These are phyloP conservation scores for Nerophis lumbriciformis DNA, from an alignment of 2,113 vertebrate species.

Conservation along the genomic window DNA sequence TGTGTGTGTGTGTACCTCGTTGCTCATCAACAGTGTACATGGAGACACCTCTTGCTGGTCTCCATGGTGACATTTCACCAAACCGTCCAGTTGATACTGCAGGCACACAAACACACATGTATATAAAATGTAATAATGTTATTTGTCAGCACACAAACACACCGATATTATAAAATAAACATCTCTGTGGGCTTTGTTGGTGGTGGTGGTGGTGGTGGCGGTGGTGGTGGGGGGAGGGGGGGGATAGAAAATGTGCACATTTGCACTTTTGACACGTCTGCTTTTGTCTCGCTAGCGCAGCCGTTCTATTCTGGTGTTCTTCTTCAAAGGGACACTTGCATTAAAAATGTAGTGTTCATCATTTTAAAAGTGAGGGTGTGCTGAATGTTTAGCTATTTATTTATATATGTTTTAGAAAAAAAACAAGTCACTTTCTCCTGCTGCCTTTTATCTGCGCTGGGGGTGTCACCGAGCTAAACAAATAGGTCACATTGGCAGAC, in stretches of 20 bases:
- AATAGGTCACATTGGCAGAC: slow-evolving; percentile 1
- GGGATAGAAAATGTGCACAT: slow-evolving; percentile 31
- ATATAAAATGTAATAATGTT: neutral
- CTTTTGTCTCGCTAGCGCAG: slow-evolving; percentile 33
- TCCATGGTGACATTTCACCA: slow-evolving; percentile 6
- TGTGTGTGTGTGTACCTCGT: neutral
- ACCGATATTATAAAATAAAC: too few species aligned
- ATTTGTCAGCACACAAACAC: too few species aligned
- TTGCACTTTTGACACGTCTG: slow-evolving; percentile 22
- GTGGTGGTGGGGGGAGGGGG: too few species aligned
- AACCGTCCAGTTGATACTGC: neutral
- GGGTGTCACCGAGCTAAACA: neutral
- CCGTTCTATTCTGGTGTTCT: slow-evolving; percentile 34
- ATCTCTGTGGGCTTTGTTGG: neutral
- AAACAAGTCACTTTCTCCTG: neutral
- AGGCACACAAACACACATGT: neutral
- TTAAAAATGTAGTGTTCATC: slow-evolving; percentile 44
- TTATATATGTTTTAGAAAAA: neutral
- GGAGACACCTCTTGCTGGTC: neutral
- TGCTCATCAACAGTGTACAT: neutral
- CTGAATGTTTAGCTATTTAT: slow-evolving; percentile 3
- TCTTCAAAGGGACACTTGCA: slow-evolving; percentile 34
- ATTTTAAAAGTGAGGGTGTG: neutral
- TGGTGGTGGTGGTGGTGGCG: too few species aligned
- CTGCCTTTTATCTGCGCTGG: slow-evolving; percentile 1